Evolutionary conservation across 2,888 invertebrate species (phyloP), one percentile per base, ranked within the genome.

Genomic region (Brachynemurus nebulosus): DNA sequence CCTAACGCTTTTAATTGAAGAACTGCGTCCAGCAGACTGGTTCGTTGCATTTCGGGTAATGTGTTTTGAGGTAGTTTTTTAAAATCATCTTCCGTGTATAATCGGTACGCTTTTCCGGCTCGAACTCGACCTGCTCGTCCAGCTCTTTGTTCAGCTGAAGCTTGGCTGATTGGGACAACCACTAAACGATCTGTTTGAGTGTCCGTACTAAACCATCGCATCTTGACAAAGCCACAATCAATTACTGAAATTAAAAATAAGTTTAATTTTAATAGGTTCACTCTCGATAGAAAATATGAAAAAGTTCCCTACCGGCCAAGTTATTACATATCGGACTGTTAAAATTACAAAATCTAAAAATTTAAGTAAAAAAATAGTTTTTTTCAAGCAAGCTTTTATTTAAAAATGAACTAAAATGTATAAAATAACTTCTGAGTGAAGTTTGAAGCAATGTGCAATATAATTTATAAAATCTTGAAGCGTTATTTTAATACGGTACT

Each of bases 191-290:
- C 88, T 1, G 89, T 85, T 11, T 86, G 85, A 8, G 86, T 79
- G 3, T 80, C 72, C 0, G 84, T 76, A 55, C 91, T 86, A 60
- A 85, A 93, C 73, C 88, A 92, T 16, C 86, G 82, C 53, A 95
- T 63, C 68, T 96, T 97, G 40, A 93, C 91, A 67, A 92, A 98
- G 1, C 97, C 97, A 61, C 90, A 79, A 63, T 98, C 98, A 44
- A 97, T 78, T 42, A 96, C 93, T 89, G 61, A 30, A 67, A 55
- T 48, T 48, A 50, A 42, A 14, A 46, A 38, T 36, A 19, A 38
- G 27, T 7, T 40, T 9, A 19, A 7, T 27, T n/a, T n/a, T n/a
- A n/a, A n/a, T n/a, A n/a, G n/a, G n/a, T n/a, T n/a, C n/a, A n/a
- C n/a, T n/a, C n/a, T n/a, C n/a, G n/a, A n/a, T n/a, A n/a, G n/a